Evolutionary conservation across 2,113 vertebrate genomes (phyloP).

Genomic region (Corythornis vintsioides): DNA sequence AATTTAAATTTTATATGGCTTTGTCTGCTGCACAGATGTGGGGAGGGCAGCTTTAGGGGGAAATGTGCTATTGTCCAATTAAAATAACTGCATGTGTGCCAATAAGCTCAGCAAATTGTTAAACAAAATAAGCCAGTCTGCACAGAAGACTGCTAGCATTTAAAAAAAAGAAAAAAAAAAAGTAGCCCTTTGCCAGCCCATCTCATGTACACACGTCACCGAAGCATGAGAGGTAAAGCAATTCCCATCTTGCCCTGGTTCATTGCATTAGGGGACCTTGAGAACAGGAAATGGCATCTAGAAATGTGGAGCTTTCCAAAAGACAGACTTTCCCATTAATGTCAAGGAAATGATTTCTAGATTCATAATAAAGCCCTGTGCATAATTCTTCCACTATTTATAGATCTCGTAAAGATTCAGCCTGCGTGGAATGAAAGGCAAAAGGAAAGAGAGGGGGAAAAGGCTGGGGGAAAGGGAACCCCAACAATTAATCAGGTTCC

Average conservation of each 20-base stretch:
- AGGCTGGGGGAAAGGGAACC: neutral
- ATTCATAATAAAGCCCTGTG: constrained; percentile 51
- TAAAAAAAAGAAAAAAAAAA: neutral
- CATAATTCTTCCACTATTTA: constrained; percentile 64
- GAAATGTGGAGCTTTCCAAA: constrained; percentile 67
- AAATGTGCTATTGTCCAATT: neutral
- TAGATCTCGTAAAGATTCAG: constrained; percentile 37
- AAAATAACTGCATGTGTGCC: neutral
- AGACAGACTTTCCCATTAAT: constrained; percentile 73
- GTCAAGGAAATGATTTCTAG: constrained; percentile 66
- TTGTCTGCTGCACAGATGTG: neutral
- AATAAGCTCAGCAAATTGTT: neutral
- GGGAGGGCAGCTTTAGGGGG: neutral
- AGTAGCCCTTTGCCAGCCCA: neutral
- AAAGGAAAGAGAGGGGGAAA: neutral
- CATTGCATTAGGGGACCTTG: constrained; percentile 49
- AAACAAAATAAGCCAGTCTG: neutral
- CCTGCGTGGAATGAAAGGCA: neutral
- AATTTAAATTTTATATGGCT: neutral
- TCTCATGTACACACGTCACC: neutral
- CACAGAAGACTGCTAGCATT: neutral
- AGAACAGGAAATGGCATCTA: constrained; percentile 49
- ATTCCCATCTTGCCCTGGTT: constrained; percentile 23
- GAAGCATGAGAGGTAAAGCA: constrained; percentile 6
- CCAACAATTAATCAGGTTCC: neutral